Evolutionary conservation across 1,140 invertebrate species (phyloP).

Genomic region (Mya arenaria): DNA sequence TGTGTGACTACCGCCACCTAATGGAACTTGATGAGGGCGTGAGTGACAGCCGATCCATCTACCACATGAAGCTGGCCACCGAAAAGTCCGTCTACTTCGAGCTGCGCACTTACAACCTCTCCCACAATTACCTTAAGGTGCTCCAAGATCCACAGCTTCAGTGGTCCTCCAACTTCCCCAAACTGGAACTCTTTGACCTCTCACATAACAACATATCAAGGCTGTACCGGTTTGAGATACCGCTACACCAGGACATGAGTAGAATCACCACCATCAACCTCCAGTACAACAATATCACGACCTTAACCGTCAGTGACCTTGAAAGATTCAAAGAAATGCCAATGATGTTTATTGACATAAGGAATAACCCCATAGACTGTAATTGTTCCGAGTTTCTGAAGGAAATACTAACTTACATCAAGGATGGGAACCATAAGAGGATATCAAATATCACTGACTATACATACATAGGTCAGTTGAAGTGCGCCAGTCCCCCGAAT

Average conservation of each 20-base stretch:
- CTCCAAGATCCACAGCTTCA: conserved; percentile 49
- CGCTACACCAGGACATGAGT: conserved; percentile 7
- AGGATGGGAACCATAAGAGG: conserved; percentile 27
- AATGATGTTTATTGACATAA: conserved; percentile 58
- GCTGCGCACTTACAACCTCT: conserved; percentile 58
- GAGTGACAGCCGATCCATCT: conserved; percentile 47
- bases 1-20: conserved; percentile 54
- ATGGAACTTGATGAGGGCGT: conserved; percentile 49
- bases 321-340: conserved; percentile 45
- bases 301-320: conserved; percentile 48
- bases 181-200: conserved; percentile 63
- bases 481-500: conserved; percentile 50
- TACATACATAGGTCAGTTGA: conserved; percentile 56
- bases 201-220: conserved; percentile 61
- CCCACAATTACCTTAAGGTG: conserved; percentile 42
- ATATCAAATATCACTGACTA: conserved; percentile 51
- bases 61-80: conserved; percentile 49
- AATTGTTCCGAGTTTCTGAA: conserved; percentile 54
- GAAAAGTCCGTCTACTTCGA: conserved; percentile 55
- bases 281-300: conserved; percentile 62
- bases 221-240: conserved; percentile 53
- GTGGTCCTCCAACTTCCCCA: conserved; percentile 62
- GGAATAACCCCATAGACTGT: conserved; percentile 64
- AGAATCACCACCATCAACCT: conserved; percentile 55
- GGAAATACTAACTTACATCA: conserved; percentile 53